Conservation (phyloP, 2,113 vertebrate species). For the Elephas maximus region DNA sequence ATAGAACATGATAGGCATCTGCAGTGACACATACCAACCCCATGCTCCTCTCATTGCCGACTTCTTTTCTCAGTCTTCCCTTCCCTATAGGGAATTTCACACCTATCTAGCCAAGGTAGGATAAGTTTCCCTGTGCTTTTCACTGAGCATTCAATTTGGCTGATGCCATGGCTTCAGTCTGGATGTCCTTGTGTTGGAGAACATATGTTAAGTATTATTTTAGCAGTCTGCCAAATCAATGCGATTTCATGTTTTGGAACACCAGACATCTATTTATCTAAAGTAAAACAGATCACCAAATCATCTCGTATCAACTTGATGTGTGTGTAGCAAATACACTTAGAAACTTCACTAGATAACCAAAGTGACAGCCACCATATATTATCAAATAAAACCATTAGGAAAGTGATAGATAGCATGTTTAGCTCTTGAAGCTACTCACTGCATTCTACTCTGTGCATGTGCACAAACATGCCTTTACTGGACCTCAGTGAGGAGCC, state of each 20-base stretch:
- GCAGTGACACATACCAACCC: background rate
- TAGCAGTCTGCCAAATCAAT: constrained; percentile 68
- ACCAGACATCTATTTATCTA: constrained; percentile 76
- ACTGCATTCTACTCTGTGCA: background rate
- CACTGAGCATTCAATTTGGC: constrained; percentile 48
- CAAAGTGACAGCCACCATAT: constrained; percentile 61
- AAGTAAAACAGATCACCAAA: constrained; percentile 77
- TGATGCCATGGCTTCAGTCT: constrained; percentile 46
- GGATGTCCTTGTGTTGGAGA: constrained; percentile 57
- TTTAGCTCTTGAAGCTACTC: background rate
- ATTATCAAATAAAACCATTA: constrained; percentile 57
- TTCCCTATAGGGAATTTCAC: background rate
- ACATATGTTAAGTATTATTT: constrained; percentile 73
- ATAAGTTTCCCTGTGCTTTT: constrained; percentile 20
- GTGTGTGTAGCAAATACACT: constrained; percentile 52
- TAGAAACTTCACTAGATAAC: constrained; percentile 66
- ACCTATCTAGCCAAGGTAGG: constrained; percentile 25
- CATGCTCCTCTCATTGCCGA: background rate
- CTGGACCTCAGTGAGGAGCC: background rate
- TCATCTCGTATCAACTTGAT: constrained; percentile 70
- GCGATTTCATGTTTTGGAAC: constrained; percentile 69
- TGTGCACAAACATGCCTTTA: background rate
- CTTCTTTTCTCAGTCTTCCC: background rate
- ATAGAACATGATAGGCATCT: background rate
- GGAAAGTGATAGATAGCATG: background rate